Conservation (phyloP, 2,888 invertebrate species). For the Limenitis camilla region DNA sequence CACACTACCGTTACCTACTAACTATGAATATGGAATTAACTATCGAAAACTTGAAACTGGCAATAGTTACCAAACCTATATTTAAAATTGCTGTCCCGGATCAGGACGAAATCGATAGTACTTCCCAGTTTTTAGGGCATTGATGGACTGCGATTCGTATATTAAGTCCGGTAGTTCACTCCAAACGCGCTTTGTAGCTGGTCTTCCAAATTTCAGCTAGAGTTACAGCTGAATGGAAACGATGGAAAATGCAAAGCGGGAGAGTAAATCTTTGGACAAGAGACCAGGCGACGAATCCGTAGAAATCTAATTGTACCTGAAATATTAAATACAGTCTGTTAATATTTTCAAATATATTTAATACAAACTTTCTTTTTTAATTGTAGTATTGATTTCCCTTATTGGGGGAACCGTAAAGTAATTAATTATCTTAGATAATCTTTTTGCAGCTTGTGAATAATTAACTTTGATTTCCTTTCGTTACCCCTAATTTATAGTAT, state of each 20-base stretch:
- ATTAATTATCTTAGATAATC: no score
- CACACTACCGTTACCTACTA: conserved; percentile 42
- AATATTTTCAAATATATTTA: background rate
- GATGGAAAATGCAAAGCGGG: conserved; percentile 96
- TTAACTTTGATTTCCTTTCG: no score
- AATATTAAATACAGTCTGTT: conserved; percentile 23
- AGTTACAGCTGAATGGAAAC: conserved; percentile 95
- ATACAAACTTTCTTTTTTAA: no score
- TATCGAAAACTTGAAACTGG: conserved; percentile 52
- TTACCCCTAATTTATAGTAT: no score
- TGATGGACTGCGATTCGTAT: conserved; percentile 39
- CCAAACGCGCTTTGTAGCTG: conserved; percentile 92
- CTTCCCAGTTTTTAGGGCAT: conserved; percentile 12
- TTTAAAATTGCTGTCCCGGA: conserved; percentile 65
- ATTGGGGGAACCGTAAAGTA: no score
- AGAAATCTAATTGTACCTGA: conserved; percentile 89
- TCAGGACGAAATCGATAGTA: conserved; percentile 55
- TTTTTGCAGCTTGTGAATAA: no score
- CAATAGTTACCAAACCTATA: conserved; percentile 54
- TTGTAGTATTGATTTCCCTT: no score
- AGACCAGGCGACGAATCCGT: conserved; percentile 94
- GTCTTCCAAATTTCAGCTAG: conserved; percentile 97
- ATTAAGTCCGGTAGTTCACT: conserved; percentile 72
- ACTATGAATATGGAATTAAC: conserved; percentile 39
- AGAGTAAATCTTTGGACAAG: conserved; percentile 93